Conservation (phyloP, 1,140 invertebrate genomes). For the Bombus fervidus region DNA sequence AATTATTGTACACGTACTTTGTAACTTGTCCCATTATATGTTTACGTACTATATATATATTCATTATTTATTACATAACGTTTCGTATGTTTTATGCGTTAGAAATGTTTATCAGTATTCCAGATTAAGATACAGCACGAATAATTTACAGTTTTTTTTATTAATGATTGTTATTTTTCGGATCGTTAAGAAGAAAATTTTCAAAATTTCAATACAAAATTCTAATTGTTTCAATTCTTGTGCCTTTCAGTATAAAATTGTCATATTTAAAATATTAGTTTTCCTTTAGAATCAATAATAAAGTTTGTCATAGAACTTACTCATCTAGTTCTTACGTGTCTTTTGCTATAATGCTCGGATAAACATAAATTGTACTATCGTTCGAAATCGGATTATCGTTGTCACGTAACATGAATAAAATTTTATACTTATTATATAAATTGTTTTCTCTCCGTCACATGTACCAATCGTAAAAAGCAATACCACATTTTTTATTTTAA, state of each 20-base stretch:
- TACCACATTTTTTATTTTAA: neutral
- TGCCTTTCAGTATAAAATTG: neutral
- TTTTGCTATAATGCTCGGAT: neutral
- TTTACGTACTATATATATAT: neutral
- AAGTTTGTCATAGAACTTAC: too few relatives aligned
- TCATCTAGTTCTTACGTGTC: neutral
- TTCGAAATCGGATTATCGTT: neutral
- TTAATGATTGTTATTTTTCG: neutral
- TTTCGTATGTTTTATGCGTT: neutral
- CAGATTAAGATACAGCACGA: neutral
- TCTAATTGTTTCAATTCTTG: neutral
- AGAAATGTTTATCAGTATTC: neutral
- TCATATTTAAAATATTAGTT: neutral
- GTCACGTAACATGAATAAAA: neutral
- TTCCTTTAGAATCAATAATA: neutral
- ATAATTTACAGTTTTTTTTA: neutral
- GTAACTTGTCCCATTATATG: neutral
- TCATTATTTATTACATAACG: neutral
- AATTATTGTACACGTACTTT: neutral
- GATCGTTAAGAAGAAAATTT: neutral
- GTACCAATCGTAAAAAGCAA: constrained; percentile 24
- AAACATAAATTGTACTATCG: neutral
- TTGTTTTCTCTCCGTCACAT: neutral
- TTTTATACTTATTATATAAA: neutral
- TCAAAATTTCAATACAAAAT: neutral